Percentiles rank a stretch among this genome's conserved stretches.
phyloP scores from a whole-genome alignment of 2,113 vertebrate species.

The Leucosticte australis region DNA sequence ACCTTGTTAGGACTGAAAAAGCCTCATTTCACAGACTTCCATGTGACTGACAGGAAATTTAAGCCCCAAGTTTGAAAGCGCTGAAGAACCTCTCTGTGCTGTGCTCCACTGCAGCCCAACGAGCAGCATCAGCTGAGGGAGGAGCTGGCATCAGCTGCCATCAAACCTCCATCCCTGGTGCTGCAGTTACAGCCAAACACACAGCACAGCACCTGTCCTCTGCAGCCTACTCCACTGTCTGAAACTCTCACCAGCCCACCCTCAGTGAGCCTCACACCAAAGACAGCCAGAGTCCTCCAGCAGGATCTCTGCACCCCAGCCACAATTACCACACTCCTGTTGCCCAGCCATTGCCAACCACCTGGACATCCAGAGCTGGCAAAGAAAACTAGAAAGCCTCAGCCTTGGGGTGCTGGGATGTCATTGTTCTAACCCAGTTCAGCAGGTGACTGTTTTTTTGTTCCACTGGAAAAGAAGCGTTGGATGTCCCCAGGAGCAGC shows the following conservation, averaged over 20 bases:
- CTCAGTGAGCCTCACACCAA: not conserved
- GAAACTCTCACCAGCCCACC: not conserved
- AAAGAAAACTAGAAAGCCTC: not conserved
- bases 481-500: not conserved
- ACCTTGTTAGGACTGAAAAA: not conserved
- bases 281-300: not conserved
- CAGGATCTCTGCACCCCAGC: not conserved
- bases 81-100: not conserved
- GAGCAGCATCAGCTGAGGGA: fast-evolving
- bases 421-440: not conserved
- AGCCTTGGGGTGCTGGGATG: not conserved
- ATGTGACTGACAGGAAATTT: not conserved
- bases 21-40: not conserved
- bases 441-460: not conserved
- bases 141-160: not conserved
- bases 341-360: not conserved
- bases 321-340: not conserved
- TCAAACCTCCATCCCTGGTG: not conserved
- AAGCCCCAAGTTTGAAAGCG: fast-evolving
- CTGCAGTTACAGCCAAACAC: not conserved
- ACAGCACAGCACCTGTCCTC: not conserved
- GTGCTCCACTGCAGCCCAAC: not conserved
- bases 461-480: not conserved
- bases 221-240: not conserved
- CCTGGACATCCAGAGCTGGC: not conserved